phyloP scores from a whole-genome alignment of 2,888 invertebrate genomes.

The Drymonia ruficornis region DNA sequence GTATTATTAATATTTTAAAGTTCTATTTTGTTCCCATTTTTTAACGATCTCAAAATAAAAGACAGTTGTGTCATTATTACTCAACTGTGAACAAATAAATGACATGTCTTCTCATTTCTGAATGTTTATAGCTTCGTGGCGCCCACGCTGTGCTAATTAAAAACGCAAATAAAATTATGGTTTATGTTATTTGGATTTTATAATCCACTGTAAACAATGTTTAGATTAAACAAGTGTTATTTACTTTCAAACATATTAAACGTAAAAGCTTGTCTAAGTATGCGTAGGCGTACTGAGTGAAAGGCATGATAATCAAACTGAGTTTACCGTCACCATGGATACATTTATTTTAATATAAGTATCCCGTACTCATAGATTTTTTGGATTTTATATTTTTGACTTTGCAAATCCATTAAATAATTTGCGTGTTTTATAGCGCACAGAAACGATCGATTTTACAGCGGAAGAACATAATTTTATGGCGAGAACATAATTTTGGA shows the following conservation, averaged over 20 bases:
- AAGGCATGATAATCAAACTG: no score
- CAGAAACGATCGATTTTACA: not conserved
- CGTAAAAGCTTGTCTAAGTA: no score
- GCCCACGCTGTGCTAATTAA: not conserved
- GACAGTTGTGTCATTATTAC: not conserved
- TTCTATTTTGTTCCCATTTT: not conserved
- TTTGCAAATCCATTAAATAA: not conserved
- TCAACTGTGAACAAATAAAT: not conserved
- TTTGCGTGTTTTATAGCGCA: not conserved
- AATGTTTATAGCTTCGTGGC: not conserved
- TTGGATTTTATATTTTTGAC: slow-evolving; percentile 1
- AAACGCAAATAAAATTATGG: not conserved
- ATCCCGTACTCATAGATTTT: no score
- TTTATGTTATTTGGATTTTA: no score
- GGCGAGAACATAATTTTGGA: slow-evolving; percentile 1
- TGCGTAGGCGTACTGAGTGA: no score
- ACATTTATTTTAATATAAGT: no score
- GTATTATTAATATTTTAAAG: slow-evolving; percentile 5
- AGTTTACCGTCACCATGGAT: no score
- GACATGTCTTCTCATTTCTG: not conserved
- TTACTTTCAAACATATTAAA: no score
- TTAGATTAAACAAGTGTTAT: no score
- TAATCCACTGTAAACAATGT: no score
- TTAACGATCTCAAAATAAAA: not conserved
- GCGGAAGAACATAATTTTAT: no score